These are phyloP conservation scores for Mycalesis mineus DNA, from an alignment of 2,888 invertebrate species.

Conservation along the genomic window DNA sequence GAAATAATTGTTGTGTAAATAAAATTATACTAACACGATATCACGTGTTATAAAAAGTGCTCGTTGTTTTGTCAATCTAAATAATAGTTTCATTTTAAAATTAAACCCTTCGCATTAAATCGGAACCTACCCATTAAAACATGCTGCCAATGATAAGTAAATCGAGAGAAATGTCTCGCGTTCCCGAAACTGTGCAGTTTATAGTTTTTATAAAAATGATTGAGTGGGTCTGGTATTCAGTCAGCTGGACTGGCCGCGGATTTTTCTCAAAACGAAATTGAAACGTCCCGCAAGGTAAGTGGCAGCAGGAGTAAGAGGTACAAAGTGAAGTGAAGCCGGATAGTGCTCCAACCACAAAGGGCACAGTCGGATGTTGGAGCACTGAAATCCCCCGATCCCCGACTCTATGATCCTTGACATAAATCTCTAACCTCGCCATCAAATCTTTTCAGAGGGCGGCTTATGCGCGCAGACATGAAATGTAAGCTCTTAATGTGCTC, in stretches of 20 bases:
- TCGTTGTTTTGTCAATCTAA: too few relatives aligned
- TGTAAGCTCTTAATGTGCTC: conserved; percentile 66
- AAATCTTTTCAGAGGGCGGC: conserved; percentile 75
- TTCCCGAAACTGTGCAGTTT: too few relatives aligned
- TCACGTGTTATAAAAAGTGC: too few relatives aligned
- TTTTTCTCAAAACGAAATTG: conserved; percentile 70
- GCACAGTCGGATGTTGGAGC: conserved; percentile 72
- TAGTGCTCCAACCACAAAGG: conserved; percentile 76
- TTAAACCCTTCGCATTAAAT: too few relatives aligned
- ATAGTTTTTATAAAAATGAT: not conserved
- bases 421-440: conserved; percentile 77
- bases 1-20: too few relatives aligned
- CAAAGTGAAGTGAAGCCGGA: conserved; percentile 73
- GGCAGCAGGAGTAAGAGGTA: conserved; percentile 66
- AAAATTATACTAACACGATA: too few relatives aligned
- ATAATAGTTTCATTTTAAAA: too few relatives aligned
- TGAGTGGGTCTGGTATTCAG: conserved; percentile 33
- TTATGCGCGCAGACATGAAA: conserved; percentile 67
- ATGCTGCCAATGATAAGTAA: too few relatives aligned
- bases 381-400: conserved; percentile 73
- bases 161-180: too few relatives aligned
- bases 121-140: too few relatives aligned
- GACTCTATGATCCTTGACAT: conserved; percentile 77
- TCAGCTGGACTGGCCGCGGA: conserved; percentile 42
- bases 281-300: conserved; percentile 73